phyloP scores from a whole-genome alignment of 2,113 vertebrate species.

The Cynopterus brachyotis region DNA sequence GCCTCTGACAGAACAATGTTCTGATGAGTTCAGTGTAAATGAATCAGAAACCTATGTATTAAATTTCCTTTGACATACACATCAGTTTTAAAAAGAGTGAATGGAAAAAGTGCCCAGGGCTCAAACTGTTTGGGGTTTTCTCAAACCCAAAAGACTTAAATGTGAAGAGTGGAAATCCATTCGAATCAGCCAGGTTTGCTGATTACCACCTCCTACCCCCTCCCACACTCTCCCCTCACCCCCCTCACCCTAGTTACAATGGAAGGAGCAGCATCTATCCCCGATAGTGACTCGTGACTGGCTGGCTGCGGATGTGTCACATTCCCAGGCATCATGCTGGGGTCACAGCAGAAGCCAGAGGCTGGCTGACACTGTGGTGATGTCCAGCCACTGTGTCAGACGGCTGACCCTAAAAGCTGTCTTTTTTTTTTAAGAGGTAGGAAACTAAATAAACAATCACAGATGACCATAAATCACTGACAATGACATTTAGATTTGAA shows the following conservation, averaged over 20 bases:
- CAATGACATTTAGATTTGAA: slow-evolving; percentile 36
- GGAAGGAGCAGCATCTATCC: background rate
- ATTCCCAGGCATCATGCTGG: background rate
- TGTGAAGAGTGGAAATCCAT: background rate
- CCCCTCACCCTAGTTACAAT: too few relatives aligned
- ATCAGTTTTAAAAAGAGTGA: slow-evolving; percentile 48
- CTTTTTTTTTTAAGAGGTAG: background rate
- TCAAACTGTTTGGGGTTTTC: background rate
- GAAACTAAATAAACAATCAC: slow-evolving; percentile 39
- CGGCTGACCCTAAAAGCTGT: background rate
- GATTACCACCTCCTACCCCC: background rate
- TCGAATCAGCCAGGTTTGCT: background rate
- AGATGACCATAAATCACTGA: slow-evolving; percentile 55
- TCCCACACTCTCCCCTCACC: accelerated
- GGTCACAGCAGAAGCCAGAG: background rate
- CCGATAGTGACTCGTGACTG: accelerated
- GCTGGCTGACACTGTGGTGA: background rate
- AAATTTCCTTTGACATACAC: slow-evolving; percentile 45
- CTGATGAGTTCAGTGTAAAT: slow-evolving; percentile 69
- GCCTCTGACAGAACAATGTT: slow-evolving; percentile 63
- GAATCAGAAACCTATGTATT: slow-evolving; percentile 55
- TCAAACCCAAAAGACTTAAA: slow-evolving; percentile 8
- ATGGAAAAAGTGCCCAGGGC: slow-evolving; percentile 12
- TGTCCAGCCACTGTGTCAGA: background rate
- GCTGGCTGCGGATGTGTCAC: background rate